Base-by-base conservation (phyloP, 1,140 invertebrate genomes). In the Camponotus vicinus region DNA sequence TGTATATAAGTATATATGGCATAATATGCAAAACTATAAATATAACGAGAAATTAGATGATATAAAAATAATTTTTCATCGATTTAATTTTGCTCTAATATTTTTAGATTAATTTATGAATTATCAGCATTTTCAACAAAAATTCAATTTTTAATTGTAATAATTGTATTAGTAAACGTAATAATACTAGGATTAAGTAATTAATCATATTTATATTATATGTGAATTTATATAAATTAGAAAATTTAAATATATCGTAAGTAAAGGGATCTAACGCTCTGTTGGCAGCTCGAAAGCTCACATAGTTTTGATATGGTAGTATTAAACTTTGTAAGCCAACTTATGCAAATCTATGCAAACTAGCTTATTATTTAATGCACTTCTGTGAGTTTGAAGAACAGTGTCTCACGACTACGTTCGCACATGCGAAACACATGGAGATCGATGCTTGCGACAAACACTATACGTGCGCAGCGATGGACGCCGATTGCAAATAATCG, bases 321-420 rank as follows among this genome's bases (percentile, higher is more conserved):
- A 32, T 80, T 88, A 86, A 79, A 27, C 52, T n/a, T 18, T 27
- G 18, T 66, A 52, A 88, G 63, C 49, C 69, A 85, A 85, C 32
- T 77, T 63, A 32, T 15, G 55, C 59, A 34, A 85, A 70, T n/a
- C 70, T 63, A 37, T 42, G 55, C 59, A 34, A 85, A 76, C 40
- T 37, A 7, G n/a, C 45, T 61, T 49, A 11, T 49, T 49, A 13
- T 49, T 49, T 15, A 49, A 49, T 49, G 45, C 45, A 13, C 45
- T 49, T 49, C 13, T 13, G 45, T 15, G 45, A 15, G 45, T 49
- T 13, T 3, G 13, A 13, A 49, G 9, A 45, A 45, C 42, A 45
- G 11, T 13, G 27, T 49, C 11, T 49, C 45, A 11, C 13, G 45
- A 15, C 27, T 27, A 27, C 27, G 27, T 27, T 27, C 27, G 27